Percentiles rank a stretch among this genome's conserved stretches.
Conservation (phyloP, 2,888 invertebrate genomes). For the Troides oblongomaculatus region DNA sequence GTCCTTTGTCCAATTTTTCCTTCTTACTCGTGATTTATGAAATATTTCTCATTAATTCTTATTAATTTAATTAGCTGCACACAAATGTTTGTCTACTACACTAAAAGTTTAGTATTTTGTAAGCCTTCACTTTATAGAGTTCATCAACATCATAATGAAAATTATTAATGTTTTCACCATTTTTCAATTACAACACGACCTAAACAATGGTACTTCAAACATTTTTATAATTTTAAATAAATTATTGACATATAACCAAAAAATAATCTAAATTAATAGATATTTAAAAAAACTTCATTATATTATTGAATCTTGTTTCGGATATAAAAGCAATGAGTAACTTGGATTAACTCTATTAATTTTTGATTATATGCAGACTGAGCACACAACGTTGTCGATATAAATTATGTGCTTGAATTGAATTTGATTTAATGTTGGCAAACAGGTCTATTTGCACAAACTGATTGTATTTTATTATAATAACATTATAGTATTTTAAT, state of each 20-base stretch:
- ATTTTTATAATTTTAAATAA: too few relatives aligned
- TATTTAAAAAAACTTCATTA: too few relatives aligned
- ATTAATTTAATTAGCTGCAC: background rate
- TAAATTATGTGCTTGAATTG: constrained; percentile 21
- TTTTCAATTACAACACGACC: too few relatives aligned
- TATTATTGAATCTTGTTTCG: too few relatives aligned
- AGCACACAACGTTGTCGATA: constrained; percentile 1
- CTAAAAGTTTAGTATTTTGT: background rate
- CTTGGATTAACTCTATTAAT: background rate
- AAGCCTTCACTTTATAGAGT: too few relatives aligned
- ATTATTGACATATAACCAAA: too few relatives aligned
- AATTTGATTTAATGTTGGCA: constrained; percentile 21
- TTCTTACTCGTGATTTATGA: constrained; percentile 9
- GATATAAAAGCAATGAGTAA: background rate
- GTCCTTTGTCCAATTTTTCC: constrained; percentile 21
- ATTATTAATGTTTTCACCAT: too few relatives aligned
- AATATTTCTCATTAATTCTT: background rate
- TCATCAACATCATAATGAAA: too few relatives aligned
- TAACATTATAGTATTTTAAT: background rate
- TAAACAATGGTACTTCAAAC: too few relatives aligned
- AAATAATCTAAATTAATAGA: too few relatives aligned
- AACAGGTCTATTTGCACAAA: constrained; percentile 25
- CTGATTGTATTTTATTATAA: constrained; percentile 25
- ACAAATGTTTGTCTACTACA: background rate
- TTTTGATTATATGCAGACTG: background rate